Evolutionary conservation across 2,888 invertebrate species (phyloP), one percentile per base, ranked within the genome.

Genomic region (Cremastobaeus sp.): DNA sequence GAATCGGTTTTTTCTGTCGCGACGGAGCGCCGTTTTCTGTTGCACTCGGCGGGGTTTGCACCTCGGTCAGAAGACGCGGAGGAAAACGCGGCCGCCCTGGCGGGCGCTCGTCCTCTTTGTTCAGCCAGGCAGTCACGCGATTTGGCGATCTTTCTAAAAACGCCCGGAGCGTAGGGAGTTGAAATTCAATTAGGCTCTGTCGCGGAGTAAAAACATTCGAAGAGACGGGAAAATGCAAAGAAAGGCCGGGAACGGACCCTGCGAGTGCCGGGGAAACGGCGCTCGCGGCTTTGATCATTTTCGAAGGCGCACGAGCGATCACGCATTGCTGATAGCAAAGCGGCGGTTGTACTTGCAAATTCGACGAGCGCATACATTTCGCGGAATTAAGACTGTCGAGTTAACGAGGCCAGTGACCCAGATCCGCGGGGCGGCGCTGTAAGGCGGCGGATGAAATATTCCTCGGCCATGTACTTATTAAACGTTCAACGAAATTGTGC

Each of bases 11-110:
- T 25, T 25, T 25, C 8, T 25, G 8, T 3, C 25, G 75, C 79
- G 80, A 80, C 82, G 79, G 75, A 68, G 62, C n/a, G 74, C 82
- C 82, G 81, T 41, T 74, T 62, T 45, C 54, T 50, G 50, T 60
- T 70, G 50, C 52, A 57, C 64, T 48, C 64, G 48, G 54, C 64
- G 3, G 3, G 8, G 8, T 8, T 25, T 8, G 4, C 45, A 35
- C 48, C 28, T 14, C 14, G 48, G 15, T 41, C 55, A 25, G 34
- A 54, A 55, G 55, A 48, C 20, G 25, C 62, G n/a, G n/a, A n/a
- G n/a, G n/a, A n/a, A n/a, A n/a, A n/a, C n/a, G n/a, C n/a, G n/a
- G n/a, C n/a, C n/a, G n/a, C n/a, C n/a, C n/a, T n/a, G n/a, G n/a
- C n/a, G n/a, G n/a, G n/a, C n/a, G n/a, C n/a, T n/a, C n/a, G n/a